Evolutionary conservation across 2,113 vertebrate species (phyloP).

Genomic region (Bettongia penicillata): DNA sequence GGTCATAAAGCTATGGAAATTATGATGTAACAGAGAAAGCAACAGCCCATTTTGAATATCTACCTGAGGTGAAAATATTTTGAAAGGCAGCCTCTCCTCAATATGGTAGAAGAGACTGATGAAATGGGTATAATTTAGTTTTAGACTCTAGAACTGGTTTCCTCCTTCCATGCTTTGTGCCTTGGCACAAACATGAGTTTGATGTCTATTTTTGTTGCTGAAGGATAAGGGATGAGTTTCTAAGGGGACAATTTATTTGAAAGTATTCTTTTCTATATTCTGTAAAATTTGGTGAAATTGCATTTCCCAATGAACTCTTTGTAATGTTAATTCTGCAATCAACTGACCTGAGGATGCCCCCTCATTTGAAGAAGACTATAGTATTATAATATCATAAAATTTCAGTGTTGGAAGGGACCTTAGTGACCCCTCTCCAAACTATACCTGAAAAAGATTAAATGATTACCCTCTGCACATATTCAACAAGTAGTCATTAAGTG

Average conservation of each 20-base stretch:
- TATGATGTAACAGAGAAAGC: neutral
- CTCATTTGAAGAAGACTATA: neutral
- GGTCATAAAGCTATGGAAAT: neutral
- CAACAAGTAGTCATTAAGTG: neutral
- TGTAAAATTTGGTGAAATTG: constrained; percentile 50
- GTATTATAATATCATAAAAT: neutral
- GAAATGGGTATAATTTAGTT: constrained; percentile 10
- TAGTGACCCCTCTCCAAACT: neutral
- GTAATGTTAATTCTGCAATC: neutral
- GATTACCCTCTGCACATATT: neutral
- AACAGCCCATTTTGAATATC: constrained; percentile 22
- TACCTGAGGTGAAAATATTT: constrained; percentile 31
- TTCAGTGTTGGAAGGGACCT: neutral
- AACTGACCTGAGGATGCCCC: neutral
- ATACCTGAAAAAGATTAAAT: neutral
- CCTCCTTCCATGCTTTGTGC: constrained; percentile 33
- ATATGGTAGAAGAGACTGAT: constrained; percentile 15
- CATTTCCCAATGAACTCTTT: neutral
- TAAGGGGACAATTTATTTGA: constrained; percentile 62
- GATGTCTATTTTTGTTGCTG: constrained; percentile 67
- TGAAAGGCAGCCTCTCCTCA: constrained; percentile 35
- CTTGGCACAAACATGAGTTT: constrained; percentile 39
- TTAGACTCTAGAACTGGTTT: constrained; percentile 5
- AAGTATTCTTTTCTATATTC: constrained; percentile 53
- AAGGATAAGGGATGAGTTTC: constrained; percentile 66